phyloP scores from a whole-genome alignment of 2,113 vertebrate genomes.

The Willisornis vidua region DNA sequence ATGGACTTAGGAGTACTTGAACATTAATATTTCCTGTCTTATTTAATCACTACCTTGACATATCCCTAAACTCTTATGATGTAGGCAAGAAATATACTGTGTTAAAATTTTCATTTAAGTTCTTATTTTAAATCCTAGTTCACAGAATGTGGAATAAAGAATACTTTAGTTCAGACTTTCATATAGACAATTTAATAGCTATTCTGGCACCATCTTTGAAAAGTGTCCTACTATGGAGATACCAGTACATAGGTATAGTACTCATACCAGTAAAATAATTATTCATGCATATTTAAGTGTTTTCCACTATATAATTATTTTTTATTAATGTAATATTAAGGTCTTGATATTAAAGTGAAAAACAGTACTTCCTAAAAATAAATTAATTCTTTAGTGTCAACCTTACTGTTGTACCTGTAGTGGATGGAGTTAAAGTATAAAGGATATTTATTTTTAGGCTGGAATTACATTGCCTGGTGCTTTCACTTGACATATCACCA shows the following conservation, averaged over 20 bases:
- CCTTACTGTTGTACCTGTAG: neutral
- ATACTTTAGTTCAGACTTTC: neutral
- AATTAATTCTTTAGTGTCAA: neutral
- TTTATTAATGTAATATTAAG: neutral
- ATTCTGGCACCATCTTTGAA: neutral
- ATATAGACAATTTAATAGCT: neutral
- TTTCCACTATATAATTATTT: neutral
- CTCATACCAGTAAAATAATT: neutral
- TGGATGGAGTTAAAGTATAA: rapidly evolving
- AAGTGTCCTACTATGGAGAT: neutral
- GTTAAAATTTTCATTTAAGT: neutral
- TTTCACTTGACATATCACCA: neutral
- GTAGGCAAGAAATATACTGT: neutral
- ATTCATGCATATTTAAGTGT: neutral
- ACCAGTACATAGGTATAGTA: neutral
- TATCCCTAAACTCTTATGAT: neutral
- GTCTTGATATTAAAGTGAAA: neutral
- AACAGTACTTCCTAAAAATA: neutral
- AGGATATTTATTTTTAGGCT: neutral
- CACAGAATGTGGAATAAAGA: neutral
- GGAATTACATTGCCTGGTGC: neutral
- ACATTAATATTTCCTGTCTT: neutral
- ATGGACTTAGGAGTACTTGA: neutral
- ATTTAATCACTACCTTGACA: neutral
- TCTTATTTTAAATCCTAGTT: neutral